Base-by-base conservation (phyloP, 2,888 invertebrate genomes). In the Drosophila planitibia region DNA sequence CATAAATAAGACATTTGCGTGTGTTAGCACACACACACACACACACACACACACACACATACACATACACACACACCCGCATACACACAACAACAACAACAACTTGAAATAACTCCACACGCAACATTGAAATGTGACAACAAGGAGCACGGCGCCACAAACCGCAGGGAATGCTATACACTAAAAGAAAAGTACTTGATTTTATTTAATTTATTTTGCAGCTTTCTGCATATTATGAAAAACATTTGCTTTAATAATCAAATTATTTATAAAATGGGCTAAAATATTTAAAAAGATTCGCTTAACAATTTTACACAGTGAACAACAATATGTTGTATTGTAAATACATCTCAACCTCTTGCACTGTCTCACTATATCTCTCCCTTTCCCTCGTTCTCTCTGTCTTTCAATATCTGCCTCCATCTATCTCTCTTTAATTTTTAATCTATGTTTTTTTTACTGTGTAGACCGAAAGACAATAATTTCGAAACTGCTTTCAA, bases 1-100 rank as follows among this genome's bases (percentile, higher is more conserved):
- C 90, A 86, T 90, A 90, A 86, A 86, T 86, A 86, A 86, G 85
- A 86, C 89, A 90, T 86, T 86, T 86, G 85, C 85, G 90, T 85
- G 85, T 85, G 90, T 82, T 85, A 90, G 89, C 73, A 75, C 83
- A 80, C 69, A 54, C 63, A 58, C 61, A 67, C 70, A 55, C 30
- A 63, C 37, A 28, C 61, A 59, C 44, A 59, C 54, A 57, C 61
- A 58, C 5, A 37, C 44, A 33, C 52, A 57, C 60, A 69, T 52
- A 64, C 47, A 59, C 64, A 57, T 53, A 54, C 9, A 33, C 51
- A 52, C 44, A 58, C 67, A 65, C 47, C 14, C 47, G 4, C 22
- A 70, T 41, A 61, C 37, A 35, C 59, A 65, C 61, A 78, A 51
- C 68, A 79, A 65, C 80, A 79, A 57, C 69, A 76, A 52, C 58